phyloP scores from a whole-genome alignment of 2,797 vertebrate species.

The Carcharodon carcharias region DNA sequence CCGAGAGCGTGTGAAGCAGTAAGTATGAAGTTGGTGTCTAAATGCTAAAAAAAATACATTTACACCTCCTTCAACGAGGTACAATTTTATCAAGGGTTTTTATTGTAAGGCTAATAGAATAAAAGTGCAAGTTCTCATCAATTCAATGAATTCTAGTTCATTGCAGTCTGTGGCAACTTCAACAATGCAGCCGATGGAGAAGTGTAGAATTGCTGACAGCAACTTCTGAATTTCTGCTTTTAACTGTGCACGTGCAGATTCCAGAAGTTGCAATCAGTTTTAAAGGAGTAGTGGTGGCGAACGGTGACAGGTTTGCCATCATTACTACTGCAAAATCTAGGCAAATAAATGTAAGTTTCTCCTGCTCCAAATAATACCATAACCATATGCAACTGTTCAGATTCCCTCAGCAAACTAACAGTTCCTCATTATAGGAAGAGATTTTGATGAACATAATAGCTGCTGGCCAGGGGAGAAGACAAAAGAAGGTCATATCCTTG shows the following conservation, averaged over 20 bases:
- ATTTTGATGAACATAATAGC: neutral
- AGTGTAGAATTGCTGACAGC: neutral
- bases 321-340: neutral
- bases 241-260: neutral
- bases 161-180: neutral
- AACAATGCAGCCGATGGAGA: neutral
- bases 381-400: neutral
- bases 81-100: neutral
- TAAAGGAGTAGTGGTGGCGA: neutral
- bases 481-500: neutral
- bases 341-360: neutral
- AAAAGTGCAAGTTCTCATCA: neutral
- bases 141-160: neutral
- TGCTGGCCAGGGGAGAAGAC: neutral
- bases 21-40: neutral
- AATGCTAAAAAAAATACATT: neutral
- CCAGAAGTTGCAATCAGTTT: too few species aligned
- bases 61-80: neutral
- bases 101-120: neutral
- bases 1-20: neutral
- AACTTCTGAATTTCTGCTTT: neutral
- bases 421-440: neutral
- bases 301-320: neutral
- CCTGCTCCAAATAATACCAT: neutral
- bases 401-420: neutral